Base-by-base conservation (phyloP, 2,113 vertebrate genomes). In the Nyctereutes procyonoides region DNA sequence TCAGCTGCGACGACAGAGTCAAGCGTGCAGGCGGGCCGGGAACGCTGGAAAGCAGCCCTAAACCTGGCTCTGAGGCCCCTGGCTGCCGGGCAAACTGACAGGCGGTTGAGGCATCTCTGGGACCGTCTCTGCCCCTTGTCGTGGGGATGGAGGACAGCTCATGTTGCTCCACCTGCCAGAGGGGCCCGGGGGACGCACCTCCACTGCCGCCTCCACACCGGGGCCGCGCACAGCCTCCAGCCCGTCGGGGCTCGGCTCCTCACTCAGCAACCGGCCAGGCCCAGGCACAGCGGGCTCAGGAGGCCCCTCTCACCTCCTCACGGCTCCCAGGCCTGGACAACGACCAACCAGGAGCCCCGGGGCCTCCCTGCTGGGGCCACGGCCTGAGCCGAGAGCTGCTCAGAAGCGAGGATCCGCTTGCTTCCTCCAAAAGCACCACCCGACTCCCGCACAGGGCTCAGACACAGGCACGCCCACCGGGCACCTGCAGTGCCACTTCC, bases 1-100 rank as follows among this genome's bases (percentile, higher is more conserved):
- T 98, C 98, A 98, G 96, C 98, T 98, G 93, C 88, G 60, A 98
- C 98, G 97, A 98, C 98, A 98, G 97, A 97, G 97, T 98, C 96
- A 65, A 90, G 94, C 86, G 97, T 86, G 87, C 90, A 94, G 85
- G 73, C 73, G 53, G 56, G 48, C 0, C 4, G 77, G 60, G 85
- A 92, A 84, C 0, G 1, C 95, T 93, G 97, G 96, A 81, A 96
- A 98, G 97, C 84, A 98, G 95, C 79, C 62, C 90, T 95, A 93
- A 97, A 94, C 53, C 85, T 85, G 90, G 85, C 91, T 97, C 73
- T 4, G 26, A 92, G 38, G 32, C 93, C 73, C 53, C 96, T 94
- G 98, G 95, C 94, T 71, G 97, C 60, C 10, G 12, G 79, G 88
- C 74, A 88, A 95, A 93, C 92, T 93, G 86, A 96, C 56, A 73